A percentile compares a stretch with the other conserved stretches of the same genome.
Conservation (phyloP, 1,140 invertebrate species). For the Maconellicoccus hirsutus region DNA sequence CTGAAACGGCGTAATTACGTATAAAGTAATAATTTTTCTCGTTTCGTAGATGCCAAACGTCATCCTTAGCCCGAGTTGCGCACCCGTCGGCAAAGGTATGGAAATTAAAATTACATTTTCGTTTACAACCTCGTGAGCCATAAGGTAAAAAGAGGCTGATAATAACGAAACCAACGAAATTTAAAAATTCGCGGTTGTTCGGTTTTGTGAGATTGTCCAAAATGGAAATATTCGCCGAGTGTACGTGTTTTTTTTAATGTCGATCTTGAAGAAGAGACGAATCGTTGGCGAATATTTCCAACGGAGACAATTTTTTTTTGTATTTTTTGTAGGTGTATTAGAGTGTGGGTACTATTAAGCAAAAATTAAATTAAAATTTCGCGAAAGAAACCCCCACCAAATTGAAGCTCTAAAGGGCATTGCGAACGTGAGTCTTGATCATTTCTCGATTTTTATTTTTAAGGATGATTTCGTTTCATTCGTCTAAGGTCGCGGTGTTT, state of each 20-base stretch:
- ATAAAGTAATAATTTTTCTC: conserved; percentile 23
- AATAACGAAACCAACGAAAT: too few relatives aligned
- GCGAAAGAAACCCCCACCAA: neutral
- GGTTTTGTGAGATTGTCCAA: too few relatives aligned
- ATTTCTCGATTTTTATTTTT: neutral
- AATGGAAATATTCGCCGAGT: neutral
- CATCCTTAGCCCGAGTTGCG: conserved; percentile 54
- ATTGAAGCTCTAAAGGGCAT: neutral
- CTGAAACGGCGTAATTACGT: neutral
- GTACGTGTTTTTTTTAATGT: neutral
- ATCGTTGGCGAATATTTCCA: neutral
- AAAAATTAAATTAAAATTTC: neutral
- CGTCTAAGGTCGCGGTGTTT: too few relatives aligned
- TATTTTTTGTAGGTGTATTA: neutral
- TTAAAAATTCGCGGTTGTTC: too few relatives aligned
- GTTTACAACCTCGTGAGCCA: too few relatives aligned
- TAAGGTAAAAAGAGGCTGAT: too few relatives aligned
- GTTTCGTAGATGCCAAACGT: conserved; percentile 46
- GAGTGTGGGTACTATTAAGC: neutral
- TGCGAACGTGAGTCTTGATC: neutral
- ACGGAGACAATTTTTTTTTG: neutral
- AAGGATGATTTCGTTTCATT: neutral
- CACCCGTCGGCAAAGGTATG: conserved; percentile 59
- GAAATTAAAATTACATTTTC: too few relatives aligned
- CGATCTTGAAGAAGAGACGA: neutral